A percentile compares a stretch with the other conserved stretches of the same genome.
These are phyloP conservation scores for Verasper variegatus DNA, from an alignment of 2,113 vertebrate species.

Conservation along the genomic window DNA sequence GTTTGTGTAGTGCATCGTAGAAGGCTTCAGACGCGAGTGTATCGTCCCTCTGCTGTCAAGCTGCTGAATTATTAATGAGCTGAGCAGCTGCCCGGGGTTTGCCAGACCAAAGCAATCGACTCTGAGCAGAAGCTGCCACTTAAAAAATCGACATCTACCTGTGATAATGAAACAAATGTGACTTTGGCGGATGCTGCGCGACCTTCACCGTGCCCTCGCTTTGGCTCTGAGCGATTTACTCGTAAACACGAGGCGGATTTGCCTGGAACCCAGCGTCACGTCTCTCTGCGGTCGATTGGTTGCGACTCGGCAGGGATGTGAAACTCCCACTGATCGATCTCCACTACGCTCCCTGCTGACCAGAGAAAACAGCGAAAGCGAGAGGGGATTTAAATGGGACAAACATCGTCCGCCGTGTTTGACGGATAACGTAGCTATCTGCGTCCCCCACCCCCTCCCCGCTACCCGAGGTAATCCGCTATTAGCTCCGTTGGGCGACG, in stretches of 20 bases:
- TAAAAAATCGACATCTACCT: background rate
- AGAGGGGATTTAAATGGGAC: constrained; percentile 75
- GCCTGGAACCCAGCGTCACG: background rate
- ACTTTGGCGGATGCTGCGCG: accelerated
- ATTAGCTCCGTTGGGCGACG: background rate
- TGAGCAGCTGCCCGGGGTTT: constrained; percentile 55
- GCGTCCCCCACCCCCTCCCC: background rate
- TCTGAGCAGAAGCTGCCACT: background rate
- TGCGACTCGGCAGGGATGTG: constrained; percentile 55
- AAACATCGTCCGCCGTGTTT: constrained; percentile 38
- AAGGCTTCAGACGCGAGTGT: background rate
- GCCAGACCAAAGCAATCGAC: constrained; percentile 61
- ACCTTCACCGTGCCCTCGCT: accelerated
- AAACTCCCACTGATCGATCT: constrained; percentile 82
- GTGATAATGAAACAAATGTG: accelerated
- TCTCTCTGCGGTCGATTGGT: constrained; percentile 57
- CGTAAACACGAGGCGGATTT: accelerated
- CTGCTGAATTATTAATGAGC: constrained; percentile 81
- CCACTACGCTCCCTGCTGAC: constrained; percentile 76
- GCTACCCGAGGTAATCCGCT: background rate
- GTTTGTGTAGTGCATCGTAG: background rate
- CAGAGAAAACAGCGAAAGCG: constrained; percentile 69
- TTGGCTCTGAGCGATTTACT: background rate
- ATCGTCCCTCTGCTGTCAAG: constrained; percentile 67
- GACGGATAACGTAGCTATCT: constrained; percentile 44